A percentile compares a stretch with the other conserved stretches of the same genome.
Evolutionary conservation across 2,888 invertebrate genomes (phyloP).

Genomic region (Calliscelio sp.): DNA sequence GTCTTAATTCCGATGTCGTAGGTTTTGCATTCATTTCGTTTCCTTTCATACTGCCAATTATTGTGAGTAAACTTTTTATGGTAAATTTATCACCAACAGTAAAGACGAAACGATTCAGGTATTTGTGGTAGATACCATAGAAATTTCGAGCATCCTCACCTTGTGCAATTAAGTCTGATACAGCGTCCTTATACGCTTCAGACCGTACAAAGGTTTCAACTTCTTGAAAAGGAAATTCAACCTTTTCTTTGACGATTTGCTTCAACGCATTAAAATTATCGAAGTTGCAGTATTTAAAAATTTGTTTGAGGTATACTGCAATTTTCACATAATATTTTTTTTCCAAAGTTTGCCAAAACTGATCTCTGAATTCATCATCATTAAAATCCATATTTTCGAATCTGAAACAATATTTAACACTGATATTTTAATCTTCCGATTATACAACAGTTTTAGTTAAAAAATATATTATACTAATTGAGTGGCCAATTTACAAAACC

Average conservation of each 20-base stretch:
- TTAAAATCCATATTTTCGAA: not conserved
- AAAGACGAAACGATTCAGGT: not conserved
- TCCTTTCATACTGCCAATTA: too few species aligned
- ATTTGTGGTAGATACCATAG: not conserved
- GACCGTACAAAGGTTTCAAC: not conserved
- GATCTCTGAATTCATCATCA: not conserved
- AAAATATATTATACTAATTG: too few species aligned
- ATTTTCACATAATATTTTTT: not conserved
- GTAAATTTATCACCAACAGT: constrained; percentile 5
- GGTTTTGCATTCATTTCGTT: too few species aligned
- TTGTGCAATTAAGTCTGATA: not conserved
- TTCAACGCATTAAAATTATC: constrained; percentile 3
- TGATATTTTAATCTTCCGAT: too few species aligned
- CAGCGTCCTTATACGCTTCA: not conserved
- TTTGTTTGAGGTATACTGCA: not conserved
- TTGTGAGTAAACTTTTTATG: not conserved
- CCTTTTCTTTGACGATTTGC: not conserved
- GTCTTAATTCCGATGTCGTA: too few species aligned
- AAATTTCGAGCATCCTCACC: constrained; percentile 1
- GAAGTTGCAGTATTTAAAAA: constrained; percentile 23
- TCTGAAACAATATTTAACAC: too few species aligned
- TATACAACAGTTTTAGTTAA: too few species aligned
- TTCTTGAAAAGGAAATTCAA: not conserved
- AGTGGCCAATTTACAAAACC: too few species aligned
- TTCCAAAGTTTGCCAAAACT: not conserved